Conservation (phyloP, 2,113 vertebrate genomes). For the Amphiprion percula region DNA sequence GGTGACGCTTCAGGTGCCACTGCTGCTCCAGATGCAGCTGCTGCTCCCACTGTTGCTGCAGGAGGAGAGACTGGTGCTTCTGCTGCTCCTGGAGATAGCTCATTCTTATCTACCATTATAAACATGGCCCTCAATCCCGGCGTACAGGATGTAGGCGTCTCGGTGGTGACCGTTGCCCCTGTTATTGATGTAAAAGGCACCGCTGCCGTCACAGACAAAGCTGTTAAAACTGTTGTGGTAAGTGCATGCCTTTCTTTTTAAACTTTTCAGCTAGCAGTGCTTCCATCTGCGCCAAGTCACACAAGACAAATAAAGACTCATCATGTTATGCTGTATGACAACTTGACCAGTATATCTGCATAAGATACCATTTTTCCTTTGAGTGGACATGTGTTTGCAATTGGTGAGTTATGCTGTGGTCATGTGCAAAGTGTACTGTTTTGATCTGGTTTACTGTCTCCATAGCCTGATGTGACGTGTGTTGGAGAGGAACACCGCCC, state of each 20-base stretch:
- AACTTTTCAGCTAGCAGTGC: too few relatives aligned
- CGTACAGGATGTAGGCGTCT: neutral
- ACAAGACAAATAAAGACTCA: too few relatives aligned
- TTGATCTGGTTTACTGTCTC: constrained; percentile 23
- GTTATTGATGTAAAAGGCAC: rapidly evolving
- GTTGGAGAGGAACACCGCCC: constrained; percentile 48
- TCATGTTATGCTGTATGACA: neutral
- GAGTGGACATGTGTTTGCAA: neutral
- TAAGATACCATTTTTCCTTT: neutral
- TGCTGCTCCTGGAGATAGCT: rapidly evolving
- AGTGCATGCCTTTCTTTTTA: constrained; percentile 2
- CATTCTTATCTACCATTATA: rapidly evolving
- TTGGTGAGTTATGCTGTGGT: neutral
- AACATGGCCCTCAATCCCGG: too few relatives aligned
- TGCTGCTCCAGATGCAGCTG: rapidly evolving
- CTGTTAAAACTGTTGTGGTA: neutral
- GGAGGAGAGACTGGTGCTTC: neutral
- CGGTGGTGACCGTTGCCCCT: neutral
- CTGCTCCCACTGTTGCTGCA: rapidly evolving
- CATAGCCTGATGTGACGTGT: constrained; percentile 57
- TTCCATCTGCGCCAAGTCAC: too few relatives aligned
- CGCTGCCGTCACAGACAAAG: rapidly evolving
- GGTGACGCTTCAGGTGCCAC: rapidly evolving
- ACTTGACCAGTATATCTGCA: neutral
- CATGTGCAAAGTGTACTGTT: neutral